Evolutionary conservation across 2,888 invertebrate species (phyloP).

Genomic region (Synanthedon vespiformis): DNA sequence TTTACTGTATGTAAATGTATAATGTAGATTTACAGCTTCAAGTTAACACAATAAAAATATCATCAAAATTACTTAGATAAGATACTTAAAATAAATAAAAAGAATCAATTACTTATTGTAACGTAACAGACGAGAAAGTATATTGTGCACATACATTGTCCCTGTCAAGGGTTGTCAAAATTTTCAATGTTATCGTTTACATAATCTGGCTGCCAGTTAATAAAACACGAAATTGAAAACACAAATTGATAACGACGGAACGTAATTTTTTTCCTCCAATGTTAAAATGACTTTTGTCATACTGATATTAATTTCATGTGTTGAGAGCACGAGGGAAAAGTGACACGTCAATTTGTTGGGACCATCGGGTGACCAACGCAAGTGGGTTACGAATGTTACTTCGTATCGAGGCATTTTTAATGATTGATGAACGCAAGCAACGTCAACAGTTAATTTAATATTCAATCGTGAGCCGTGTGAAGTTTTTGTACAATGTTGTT

Average conservation of each 20-base stretch:
- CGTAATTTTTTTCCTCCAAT: neutral
- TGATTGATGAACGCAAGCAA: conserved; percentile 39
- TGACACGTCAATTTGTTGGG: conserved; percentile 49
- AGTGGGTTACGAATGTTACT: conserved; percentile 38
- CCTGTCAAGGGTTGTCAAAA: too few species aligned
- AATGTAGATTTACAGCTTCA: too few species aligned
- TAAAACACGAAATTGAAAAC: neutral
- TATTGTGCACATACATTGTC: too few species aligned
- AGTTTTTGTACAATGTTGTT: conserved; percentile 14
- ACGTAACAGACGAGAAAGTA: too few species aligned
- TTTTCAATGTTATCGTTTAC: neutral
- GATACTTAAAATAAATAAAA: too few species aligned
- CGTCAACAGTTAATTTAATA: conserved; percentile 47
- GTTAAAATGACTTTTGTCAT: conserved; percentile 14
- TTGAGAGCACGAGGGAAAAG: conserved; percentile 18
- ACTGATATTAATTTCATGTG: conserved; percentile 25
- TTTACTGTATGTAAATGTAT: too few species aligned
- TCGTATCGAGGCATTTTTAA: conserved; percentile 32
- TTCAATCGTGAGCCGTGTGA: conserved; percentile 19
- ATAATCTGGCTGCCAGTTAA: neutral
- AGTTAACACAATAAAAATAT: too few species aligned
- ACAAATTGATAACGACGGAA: neutral
- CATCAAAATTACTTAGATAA: too few species aligned
- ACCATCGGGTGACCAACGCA: conserved; percentile 14
- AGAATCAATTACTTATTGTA: too few species aligned